Evolutionary conservation across 35 echinoderm and acorn worm species (phyloP).

Genomic region (Ophiothrix spiculata): DNA sequence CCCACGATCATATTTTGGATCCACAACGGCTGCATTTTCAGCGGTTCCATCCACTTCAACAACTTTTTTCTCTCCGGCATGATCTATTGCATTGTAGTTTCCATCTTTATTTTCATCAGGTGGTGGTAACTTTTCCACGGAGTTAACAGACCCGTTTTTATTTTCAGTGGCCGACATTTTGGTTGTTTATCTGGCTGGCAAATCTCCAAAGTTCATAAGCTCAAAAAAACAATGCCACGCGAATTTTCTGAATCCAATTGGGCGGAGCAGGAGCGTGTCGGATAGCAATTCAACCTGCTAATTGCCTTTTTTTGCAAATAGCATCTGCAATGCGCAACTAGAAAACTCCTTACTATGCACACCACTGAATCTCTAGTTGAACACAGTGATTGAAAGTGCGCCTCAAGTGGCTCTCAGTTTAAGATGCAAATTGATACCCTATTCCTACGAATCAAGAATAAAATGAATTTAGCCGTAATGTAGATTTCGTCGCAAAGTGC

Average conservation of each 20-base stretch:
- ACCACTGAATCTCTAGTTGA: slow-evolving; percentile 3
- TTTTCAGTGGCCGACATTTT: slow-evolving; percentile 21
- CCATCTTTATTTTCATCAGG: neutral
- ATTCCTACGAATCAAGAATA: slow-evolving; percentile 6
- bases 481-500: neutral
- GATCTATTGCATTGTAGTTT: neutral
- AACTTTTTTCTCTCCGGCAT: neutral
- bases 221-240: neutral
- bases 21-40: slow-evolving; percentile 8
- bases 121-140: slow-evolving; percentile 15
- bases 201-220: neutral
- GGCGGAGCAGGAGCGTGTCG: neutral
- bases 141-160: slow-evolving; percentile 17
- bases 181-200: neutral
- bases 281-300: neutral
- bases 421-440: slow-evolving; percentile 11
- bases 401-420: neutral
- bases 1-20: slow-evolving; percentile 12
- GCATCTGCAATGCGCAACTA: slow-evolving; percentile 11
- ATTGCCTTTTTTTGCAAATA: slow-evolving; percentile 1
- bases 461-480: neutral
- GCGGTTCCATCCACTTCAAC: neutral
- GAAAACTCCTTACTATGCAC: slow-evolving; percentile 6
- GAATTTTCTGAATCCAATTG: neutral
- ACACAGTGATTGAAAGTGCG: neutral